Evolutionary conservation across 2,113 vertebrate species (phyloP).

Genomic region (Silurus asotus): DNA sequence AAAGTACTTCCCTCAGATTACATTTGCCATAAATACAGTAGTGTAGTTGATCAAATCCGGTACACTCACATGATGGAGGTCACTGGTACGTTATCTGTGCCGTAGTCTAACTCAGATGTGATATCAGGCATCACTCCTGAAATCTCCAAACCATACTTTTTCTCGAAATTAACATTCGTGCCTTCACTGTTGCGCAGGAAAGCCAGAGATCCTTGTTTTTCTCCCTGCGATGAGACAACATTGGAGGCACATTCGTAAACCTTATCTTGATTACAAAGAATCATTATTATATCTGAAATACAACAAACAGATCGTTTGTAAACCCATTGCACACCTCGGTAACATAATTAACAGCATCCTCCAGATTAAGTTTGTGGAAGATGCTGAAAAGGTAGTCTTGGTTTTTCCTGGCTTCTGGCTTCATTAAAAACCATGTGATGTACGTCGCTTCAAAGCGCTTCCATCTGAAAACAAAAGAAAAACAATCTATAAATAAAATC

Average conservation of each 20-base stretch:
- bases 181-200: slow-evolving; percentile 85
- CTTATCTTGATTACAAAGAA: neutral
- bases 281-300: neutral
- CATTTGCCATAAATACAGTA: neutral
- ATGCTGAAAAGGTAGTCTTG: slow-evolving; percentile 85
- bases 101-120: slow-evolving; percentile 53
- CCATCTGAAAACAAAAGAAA: slow-evolving; percentile 76
- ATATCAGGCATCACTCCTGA: slow-evolving; percentile 81
- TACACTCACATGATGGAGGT: slow-evolving; percentile 57
- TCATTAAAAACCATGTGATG: slow-evolving; percentile 85
- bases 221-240: slow-evolving; percentile 75
- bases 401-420: slow-evolving; percentile 83
- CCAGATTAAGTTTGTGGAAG: slow-evolving; percentile 94
- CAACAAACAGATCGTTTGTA: neutral
- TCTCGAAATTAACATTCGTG: slow-evolving; percentile 84
- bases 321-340: slow-evolving; percentile 76
- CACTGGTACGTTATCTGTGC: slow-evolving; percentile 5
- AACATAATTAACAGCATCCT: slow-evolving; percentile 92
- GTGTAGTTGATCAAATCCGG: neutral
- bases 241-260: neutral
- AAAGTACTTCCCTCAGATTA: neutral
- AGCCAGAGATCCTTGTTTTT: slow-evolving; percentile 87
- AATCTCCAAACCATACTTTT: slow-evolving; percentile 77
- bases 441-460: slow-evolving; percentile 84
- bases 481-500: neutral